Conservation (phyloP, 2,888 invertebrate species). For the Aelia acuminata region DNA sequence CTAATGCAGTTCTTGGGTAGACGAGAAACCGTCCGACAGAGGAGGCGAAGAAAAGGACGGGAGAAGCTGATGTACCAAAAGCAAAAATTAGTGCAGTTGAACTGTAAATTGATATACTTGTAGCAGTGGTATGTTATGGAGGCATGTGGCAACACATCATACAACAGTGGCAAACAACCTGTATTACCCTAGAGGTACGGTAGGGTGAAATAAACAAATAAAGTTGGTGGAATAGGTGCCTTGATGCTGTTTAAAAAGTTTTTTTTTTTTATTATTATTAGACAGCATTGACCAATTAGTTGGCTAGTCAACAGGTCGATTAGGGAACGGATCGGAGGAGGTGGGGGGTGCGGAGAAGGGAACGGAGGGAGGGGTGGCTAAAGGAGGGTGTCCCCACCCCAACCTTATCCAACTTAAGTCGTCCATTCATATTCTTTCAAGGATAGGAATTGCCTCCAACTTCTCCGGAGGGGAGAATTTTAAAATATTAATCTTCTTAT, state of each 20-base stretch:
- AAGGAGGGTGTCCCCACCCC: not conserved
- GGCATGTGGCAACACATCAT: no score
- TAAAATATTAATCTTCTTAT: constrained; percentile 33
- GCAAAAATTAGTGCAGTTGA: no score
- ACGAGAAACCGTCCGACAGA: no score
- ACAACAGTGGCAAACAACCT: no score
- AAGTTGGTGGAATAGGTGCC: not conserved
- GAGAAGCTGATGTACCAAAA: no score
- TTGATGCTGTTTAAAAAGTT: not conserved
- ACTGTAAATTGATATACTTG: no score
- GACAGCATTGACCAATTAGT: constrained; percentile 4
- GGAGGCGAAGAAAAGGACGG: no score
- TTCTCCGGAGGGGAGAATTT: not conserved
- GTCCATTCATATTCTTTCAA: constrained; percentile 34
- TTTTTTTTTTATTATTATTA: not conserved
- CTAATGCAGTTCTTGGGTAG: no score
- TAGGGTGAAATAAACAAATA: no score
- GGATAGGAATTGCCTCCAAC: not conserved
- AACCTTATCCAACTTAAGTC: constrained; percentile 12
- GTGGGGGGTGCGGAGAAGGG: not conserved
- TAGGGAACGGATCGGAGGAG: not conserved
- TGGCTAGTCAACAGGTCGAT: not conserved
- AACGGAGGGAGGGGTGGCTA: not conserved
- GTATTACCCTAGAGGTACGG: no score
- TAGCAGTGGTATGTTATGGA: no score